Percentiles rank a stretch among this genome's conserved stretches.
These are phyloP conservation scores for Solenopsis fugax DNA, from an alignment of 1,140 invertebrate genomes.

Conservation along the genomic window DNA sequence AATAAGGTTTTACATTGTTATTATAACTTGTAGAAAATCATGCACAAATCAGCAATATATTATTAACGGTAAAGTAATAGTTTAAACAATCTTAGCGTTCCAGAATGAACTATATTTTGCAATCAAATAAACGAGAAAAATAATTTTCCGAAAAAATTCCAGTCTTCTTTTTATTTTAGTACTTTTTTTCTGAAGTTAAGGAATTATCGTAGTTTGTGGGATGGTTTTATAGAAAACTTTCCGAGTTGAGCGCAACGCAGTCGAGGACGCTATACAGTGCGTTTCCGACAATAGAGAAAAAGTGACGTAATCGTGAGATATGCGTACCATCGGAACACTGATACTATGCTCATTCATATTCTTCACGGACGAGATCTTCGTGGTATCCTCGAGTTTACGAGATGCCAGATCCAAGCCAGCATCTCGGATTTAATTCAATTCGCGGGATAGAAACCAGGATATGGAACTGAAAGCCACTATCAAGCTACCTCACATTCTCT, in stretches of 20 bases:
- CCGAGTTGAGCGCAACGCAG: neutral
- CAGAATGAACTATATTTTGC: neutral
- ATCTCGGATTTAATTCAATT: conserved; percentile 48
- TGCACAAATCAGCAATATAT: no score
- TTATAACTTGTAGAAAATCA: neutral
- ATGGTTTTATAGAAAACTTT: conserved; percentile 32
- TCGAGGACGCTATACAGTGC: neutral
- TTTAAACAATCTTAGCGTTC: neutral
- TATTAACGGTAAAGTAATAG: neutral
- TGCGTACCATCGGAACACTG: neutral
- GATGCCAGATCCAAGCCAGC: conserved; percentile 19
- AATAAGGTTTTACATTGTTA: neutral
- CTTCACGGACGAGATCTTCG: conserved; percentile 26
- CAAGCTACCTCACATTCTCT: neutral
- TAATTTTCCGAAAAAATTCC: neutral
- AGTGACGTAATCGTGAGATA: conserved; percentile 43
- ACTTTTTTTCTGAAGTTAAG: neutral
- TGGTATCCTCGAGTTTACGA: conserved; percentile 30
- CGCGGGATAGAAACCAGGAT: conserved; percentile 3
- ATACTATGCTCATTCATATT: conserved; percentile 45
- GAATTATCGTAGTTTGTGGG: conserved; percentile 11
- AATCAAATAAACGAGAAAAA: neutral
- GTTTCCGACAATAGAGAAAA: conserved; percentile 21
- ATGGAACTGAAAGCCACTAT: conserved; percentile 12
- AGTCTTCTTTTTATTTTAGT: conserved; percentile 24